phyloP scores from a whole-genome alignment of 1,140 invertebrate genomes.

The Penaeus indicus region DNA sequence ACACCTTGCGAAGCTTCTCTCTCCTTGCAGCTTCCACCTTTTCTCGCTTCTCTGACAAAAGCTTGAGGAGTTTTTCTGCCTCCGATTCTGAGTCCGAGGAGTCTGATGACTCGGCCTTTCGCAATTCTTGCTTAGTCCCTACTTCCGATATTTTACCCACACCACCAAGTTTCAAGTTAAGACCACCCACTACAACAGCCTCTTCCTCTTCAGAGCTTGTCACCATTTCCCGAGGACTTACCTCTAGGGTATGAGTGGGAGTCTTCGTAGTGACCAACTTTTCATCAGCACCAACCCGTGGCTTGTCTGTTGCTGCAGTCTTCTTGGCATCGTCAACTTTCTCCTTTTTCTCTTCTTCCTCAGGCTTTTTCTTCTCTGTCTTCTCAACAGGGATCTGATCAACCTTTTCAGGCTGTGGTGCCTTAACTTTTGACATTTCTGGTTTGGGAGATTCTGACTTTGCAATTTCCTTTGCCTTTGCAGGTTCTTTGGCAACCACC shows the following conservation, averaged over 20 bases:
- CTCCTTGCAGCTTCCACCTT: conserved; percentile 62
- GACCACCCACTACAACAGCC: conserved; percentile 47
- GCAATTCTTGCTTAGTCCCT: conserved; percentile 39
- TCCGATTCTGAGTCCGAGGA: conserved; percentile 66
- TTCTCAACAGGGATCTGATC: neutral
- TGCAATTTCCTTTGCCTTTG: neutral
- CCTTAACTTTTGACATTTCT: conserved; percentile 4
- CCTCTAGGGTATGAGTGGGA: conserved; percentile 17
- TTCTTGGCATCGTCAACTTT: conserved; percentile 29
- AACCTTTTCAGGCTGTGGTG: neutral
- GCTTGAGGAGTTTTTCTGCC: conserved; percentile 64
- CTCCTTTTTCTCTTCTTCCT: conserved; percentile 31
- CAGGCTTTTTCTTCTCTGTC: conserved; percentile 30
- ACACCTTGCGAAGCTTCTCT: conserved; percentile 65
- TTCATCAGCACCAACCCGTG: conserved; percentile 15
- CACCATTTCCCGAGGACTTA: conserved; percentile 18
- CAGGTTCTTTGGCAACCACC: too few species aligned
- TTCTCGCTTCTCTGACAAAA: conserved; percentile 63
- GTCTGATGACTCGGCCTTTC: conserved; percentile 56
- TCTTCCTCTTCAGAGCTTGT: conserved; percentile 41
- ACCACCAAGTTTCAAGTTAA: conserved; percentile 45
- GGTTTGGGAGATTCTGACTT: conserved; percentile 5
- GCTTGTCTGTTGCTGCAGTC: conserved; percentile 7
- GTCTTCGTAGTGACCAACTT: conserved; percentile 35
- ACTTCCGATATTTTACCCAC: conserved; percentile 52